phyloP scores from a whole-genome alignment of 1,140 invertebrate genomes.

The Pogonognathellus flavescens region DNA sequence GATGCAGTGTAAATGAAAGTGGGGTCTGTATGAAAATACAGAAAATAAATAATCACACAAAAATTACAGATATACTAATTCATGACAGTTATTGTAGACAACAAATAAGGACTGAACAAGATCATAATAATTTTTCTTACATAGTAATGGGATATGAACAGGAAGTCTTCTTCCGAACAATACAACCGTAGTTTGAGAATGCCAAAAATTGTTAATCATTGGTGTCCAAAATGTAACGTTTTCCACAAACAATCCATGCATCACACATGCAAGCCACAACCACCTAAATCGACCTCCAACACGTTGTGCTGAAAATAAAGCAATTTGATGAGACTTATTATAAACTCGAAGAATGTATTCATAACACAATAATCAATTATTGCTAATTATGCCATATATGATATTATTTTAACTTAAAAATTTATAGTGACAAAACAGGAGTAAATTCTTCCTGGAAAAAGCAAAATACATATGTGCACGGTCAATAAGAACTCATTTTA shows the following conservation, averaged over 20 bases:
- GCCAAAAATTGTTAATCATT: constrained; percentile 83
- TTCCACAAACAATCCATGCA: constrained; percentile 79
- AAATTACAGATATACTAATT: no score
- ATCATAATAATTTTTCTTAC: constrained; percentile 72
- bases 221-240: constrained; percentile 75
- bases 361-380: background rate
- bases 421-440: no score
- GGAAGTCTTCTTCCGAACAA: constrained; percentile 79
- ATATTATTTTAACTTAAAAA: no score
- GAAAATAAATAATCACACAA: background rate
- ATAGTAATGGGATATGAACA: constrained; percentile 79
- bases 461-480: no score
- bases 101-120: background rate
- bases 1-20: constrained; percentile 82
- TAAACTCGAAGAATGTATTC: background rate
- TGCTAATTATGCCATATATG: no score
- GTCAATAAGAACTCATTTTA: no score
- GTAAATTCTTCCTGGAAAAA: background rate
- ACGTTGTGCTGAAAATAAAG: constrained; percentile 73
- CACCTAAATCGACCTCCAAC: constrained; percentile 79
- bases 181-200: constrained; percentile 80
- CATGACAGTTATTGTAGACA: no score
- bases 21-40: constrained; percentile 75
- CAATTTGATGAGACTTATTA: background rate
- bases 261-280: constrained; percentile 78